phyloP scores from a whole-genome alignment of 2,797 vertebrate genomes.

The Epinephelus malabaricus region DNA sequence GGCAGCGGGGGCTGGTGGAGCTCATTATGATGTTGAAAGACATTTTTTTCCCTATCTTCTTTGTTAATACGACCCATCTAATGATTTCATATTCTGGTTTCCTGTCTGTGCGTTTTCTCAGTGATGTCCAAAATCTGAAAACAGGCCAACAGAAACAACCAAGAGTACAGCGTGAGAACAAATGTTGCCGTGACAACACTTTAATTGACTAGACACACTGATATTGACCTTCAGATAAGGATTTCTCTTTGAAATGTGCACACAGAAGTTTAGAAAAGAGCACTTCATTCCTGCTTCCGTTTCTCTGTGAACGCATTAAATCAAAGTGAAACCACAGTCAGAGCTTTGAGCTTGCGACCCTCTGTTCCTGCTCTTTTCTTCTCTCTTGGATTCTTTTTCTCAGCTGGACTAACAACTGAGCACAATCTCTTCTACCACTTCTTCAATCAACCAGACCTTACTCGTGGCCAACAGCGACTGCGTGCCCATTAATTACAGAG shows the following conservation, averaged over 20 bases:
- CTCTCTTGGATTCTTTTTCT: constrained; percentile 8
- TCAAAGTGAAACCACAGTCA: background rate
- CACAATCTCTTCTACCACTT: constrained; percentile 24
- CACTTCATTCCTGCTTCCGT: background rate
- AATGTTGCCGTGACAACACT: background rate
- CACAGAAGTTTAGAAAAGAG: background rate
- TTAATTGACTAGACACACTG: background rate
- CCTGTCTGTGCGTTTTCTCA: background rate
- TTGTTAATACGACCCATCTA: background rate
- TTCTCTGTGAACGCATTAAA: constrained; percentile 3
- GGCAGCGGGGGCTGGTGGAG: background rate
- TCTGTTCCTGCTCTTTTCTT: background rate
- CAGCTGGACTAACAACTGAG: constrained; percentile 24
- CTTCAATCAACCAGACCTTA: constrained; percentile 77
- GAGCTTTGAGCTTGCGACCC: background rate
- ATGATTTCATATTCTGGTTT: background rate
- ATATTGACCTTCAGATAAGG: background rate
- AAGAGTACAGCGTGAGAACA: background rate
- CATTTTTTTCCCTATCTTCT: background rate
- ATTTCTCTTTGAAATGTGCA: background rate
- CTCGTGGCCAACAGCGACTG: constrained; percentile 58
- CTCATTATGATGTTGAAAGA: background rate
- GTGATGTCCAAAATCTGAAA: background rate
- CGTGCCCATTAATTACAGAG: constrained; percentile 85
- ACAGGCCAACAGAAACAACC: background rate